Percentiles rank a stretch among this genome's conserved stretches.
These are phyloP conservation scores for Zaprionus obscuricornis DNA, from an alignment of 2,888 invertebrate species.

Conservation along the genomic window DNA sequence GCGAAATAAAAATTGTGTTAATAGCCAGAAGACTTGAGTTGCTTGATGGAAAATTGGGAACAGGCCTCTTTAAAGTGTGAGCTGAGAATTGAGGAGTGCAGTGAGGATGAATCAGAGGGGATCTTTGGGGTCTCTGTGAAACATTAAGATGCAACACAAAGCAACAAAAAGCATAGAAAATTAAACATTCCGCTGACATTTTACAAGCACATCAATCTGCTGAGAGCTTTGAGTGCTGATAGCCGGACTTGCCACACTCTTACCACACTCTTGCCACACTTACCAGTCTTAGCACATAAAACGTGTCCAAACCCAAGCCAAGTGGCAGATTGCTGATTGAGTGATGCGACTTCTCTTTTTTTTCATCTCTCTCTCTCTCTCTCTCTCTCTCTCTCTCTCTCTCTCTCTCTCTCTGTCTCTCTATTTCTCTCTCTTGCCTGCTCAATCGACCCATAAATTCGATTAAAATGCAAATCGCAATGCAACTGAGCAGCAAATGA, in stretches of 20 bases:
- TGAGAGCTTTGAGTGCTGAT: constrained; percentile 58
- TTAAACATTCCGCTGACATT: constrained; percentile 21
- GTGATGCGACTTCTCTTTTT: constrained; percentile 43
- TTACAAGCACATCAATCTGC: constrained; percentile 66
- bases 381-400: constrained; percentile 8
- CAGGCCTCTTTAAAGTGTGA: constrained; percentile 16
- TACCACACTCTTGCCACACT: constrained; percentile 12
- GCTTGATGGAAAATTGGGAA: constrained; percentile 33
- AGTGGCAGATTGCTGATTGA: constrained; percentile 36
- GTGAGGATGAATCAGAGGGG: neutral
- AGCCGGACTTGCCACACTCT: constrained; percentile 37
- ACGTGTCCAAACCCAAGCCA: constrained; percentile 11
- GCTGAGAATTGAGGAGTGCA: neutral
- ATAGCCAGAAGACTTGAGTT: constrained; percentile 48
- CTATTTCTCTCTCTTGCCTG: constrained; percentile 37
- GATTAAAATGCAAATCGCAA: constrained; percentile 67
- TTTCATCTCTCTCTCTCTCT: constrained; percentile 11
- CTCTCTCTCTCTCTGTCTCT: constrained; percentile 4
- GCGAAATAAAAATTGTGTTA: constrained; percentile 64
- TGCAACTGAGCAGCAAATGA: constrained; percentile 31
- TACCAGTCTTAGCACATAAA: constrained; percentile 1
- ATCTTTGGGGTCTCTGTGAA: constrained; percentile 32
- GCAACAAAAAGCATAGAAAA: too few relatives aligned
- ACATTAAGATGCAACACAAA: too few relatives aligned
- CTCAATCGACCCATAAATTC: constrained; percentile 56